Conservation (phyloP, 2,888 invertebrate genomes). For the Andrena hattorfiana region DNA sequence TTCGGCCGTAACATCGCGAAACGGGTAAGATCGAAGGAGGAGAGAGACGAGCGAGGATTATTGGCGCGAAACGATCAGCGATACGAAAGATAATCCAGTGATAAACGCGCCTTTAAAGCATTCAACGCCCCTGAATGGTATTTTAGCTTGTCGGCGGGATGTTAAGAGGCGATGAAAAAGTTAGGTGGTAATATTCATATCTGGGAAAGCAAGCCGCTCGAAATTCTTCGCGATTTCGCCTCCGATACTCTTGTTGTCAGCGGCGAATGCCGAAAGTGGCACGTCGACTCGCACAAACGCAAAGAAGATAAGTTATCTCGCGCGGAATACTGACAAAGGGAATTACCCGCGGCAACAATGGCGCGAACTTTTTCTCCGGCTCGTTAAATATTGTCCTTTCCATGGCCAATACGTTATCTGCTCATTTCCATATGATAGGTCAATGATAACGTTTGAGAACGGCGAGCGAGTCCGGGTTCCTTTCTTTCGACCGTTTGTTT, state of each 20-base stretch:
- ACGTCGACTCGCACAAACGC: slow-evolving; percentile 18
- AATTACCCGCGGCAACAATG: slow-evolving; percentile 48
- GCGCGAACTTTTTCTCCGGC: slow-evolving; percentile 10
- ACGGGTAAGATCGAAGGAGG: slow-evolving; percentile 37
- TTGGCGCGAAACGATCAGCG: slow-evolving; percentile 7
- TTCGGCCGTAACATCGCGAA: slow-evolving; percentile 70
- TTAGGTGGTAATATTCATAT: too few relatives aligned
- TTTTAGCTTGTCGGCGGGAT: too few relatives aligned
- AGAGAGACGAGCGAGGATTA: slow-evolving; percentile 9
- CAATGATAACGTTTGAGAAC: slow-evolving; percentile 61
- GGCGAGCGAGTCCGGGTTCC: slow-evolving; percentile 59
- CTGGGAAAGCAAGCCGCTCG: too few relatives aligned
- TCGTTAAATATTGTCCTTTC: slow-evolving; percentile 59
- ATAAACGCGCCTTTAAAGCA: slow-evolving; percentile 57
- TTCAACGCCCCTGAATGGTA: too few relatives aligned
- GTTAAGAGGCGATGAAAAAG: too few relatives aligned
- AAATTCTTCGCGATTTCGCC: not conserved
- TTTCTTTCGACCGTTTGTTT: slow-evolving; percentile 65
- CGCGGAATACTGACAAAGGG: slow-evolving; percentile 51
- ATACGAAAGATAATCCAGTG: slow-evolving; percentile 36
- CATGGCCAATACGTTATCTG: slow-evolving; percentile 52
- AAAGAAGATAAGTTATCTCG: slow-evolving; percentile 46
- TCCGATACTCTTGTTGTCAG: not conserved
- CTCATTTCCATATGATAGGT: slow-evolving; percentile 62
- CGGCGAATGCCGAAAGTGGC: not conserved